Conservation (phyloP, 2,113 vertebrate species). For the Percopsis transmontana region DNA sequence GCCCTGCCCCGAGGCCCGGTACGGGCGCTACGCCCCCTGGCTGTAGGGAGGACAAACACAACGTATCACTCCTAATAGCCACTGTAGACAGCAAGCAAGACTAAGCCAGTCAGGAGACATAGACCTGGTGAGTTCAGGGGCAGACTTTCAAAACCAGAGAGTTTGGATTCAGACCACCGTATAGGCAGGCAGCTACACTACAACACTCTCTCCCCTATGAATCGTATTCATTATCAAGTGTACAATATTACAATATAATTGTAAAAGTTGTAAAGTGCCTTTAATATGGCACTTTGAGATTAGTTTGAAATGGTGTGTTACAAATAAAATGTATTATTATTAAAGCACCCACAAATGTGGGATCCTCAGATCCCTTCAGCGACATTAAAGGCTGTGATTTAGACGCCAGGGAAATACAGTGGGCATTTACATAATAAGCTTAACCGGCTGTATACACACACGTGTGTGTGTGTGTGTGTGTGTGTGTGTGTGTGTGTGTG, state of each 20-base stretch:
- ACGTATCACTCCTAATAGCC: neutral
- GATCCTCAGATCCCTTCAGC: neutral
- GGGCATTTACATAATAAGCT: slow-evolving; percentile 47
- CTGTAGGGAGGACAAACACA: slow-evolving; percentile 69
- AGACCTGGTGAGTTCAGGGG: too few species aligned
- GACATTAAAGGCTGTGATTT: slow-evolving; percentile 8
- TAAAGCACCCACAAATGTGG: neutral
- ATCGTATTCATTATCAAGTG: too few species aligned
- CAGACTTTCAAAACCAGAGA: too few species aligned
- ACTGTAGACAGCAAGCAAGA: neutral
- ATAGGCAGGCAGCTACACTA: too few species aligned
- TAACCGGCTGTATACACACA: neutral
- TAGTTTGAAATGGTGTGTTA: neutral
- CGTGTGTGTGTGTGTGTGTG: neutral
- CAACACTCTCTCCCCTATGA: too few species aligned
- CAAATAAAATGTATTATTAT: neutral
- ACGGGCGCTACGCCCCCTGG: slow-evolving; percentile 61
- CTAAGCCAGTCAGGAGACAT: too few species aligned
- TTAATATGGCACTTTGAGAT: too few species aligned
- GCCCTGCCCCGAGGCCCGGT: slow-evolving; percentile 62
- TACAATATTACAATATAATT: too few species aligned
- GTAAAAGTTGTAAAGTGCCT: too few species aligned
- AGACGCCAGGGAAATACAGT: slow-evolving; percentile 45
- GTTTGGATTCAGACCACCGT: too few species aligned
- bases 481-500: neutral